phyloP scores from a whole-genome alignment of 1,140 invertebrate genomes.

The Antheraea mylitta region DNA sequence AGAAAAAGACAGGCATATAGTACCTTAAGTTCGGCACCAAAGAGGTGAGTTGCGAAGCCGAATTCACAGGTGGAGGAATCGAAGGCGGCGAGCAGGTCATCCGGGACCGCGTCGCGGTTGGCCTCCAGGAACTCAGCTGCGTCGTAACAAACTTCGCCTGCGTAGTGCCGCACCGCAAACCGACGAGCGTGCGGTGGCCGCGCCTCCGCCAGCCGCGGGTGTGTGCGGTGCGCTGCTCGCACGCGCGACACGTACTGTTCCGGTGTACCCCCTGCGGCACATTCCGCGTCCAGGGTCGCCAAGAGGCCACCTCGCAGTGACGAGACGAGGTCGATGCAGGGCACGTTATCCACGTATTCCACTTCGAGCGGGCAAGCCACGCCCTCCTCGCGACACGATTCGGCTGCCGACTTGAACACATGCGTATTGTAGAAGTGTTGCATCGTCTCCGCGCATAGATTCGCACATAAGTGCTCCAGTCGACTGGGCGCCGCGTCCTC shows the following conservation, averaged over 20 bases:
- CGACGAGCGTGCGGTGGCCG: conserved; percentile 88
- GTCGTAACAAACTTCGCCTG: conserved; percentile 93
- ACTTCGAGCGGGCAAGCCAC: conserved; percentile 95
- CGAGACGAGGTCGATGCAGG: conserved; percentile 96
- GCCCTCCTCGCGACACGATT: conserved; percentile 95
- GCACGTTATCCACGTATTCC: conserved; percentile 97
- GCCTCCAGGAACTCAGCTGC: conserved; percentile 94
- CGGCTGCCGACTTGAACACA: conserved; percentile 96
- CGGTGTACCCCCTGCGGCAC: conserved; percentile 90
- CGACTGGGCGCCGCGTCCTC: conserved; percentile 94
- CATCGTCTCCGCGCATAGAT: conserved; percentile 97
- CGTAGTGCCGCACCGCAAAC: conserved; percentile 96
- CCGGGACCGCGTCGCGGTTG: conserved; percentile 94
- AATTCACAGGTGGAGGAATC: conserved; percentile 96
- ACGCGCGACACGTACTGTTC: conserved; percentile 94
- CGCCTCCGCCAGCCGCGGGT: conserved; percentile 84
- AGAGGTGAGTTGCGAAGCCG: conserved; percentile 96
- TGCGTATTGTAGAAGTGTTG: conserved; percentile 98
- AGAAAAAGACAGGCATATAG: too few species aligned
- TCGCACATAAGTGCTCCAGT: conserved; percentile 96
- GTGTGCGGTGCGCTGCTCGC: conserved; percentile 86
- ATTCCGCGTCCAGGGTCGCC: conserved; percentile 96
- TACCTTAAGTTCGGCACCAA: conserved; percentile 92
- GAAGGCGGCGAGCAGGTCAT: conserved; percentile 95
- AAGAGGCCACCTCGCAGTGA: conserved; percentile 94